A percentile compares a stretch with the other conserved stretches of the same genome.
phyloP scores from a whole-genome alignment of 1,140 invertebrate species.

The Scaptomyza montana region DNA sequence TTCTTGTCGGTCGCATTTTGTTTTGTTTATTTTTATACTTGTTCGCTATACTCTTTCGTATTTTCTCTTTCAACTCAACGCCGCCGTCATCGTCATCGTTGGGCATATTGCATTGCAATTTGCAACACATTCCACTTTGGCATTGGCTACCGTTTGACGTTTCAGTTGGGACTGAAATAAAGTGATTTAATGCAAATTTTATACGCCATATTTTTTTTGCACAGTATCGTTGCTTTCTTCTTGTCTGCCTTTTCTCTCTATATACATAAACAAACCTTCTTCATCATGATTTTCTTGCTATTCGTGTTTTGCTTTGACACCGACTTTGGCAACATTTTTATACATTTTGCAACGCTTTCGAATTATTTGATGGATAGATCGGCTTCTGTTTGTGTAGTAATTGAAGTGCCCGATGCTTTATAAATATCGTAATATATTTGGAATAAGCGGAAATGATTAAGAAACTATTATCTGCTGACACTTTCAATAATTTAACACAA shows the following conservation, averaged over 20 bases:
- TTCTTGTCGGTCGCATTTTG: conserved; percentile 58
- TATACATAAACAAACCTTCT: neutral
- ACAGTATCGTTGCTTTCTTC: conserved; percentile 24
- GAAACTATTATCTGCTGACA: neutral
- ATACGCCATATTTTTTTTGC: conserved; percentile 67
- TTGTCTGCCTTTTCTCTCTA: neutral
- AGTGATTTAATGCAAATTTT: conserved; percentile 81
- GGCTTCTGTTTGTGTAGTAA: conserved; percentile 34
- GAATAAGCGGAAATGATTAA: too few relatives aligned
- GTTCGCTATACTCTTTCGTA: conserved; percentile 61
- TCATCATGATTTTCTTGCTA: conserved; percentile 10
- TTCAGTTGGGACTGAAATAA: conserved; percentile 43
- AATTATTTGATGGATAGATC: conserved; percentile 34
- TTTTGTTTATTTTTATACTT: conserved; percentile 72
- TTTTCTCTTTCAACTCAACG: conserved; percentile 22
- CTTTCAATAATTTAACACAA: neutral
- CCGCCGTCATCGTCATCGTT: conserved; percentile 30
- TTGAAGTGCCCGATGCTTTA: conserved; percentile 23
- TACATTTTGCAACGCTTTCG: conserved; percentile 60
- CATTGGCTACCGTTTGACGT: conserved; percentile 76
- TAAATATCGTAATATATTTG: neutral
- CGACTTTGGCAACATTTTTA: conserved; percentile 53
- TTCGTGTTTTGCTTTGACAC: conserved; percentile 36
- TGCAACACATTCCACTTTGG: conserved; percentile 70
- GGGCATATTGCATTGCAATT: conserved; percentile 77